Conservation (phyloP, 2,797 vertebrate species). For the Poecilia velifera region DNA sequence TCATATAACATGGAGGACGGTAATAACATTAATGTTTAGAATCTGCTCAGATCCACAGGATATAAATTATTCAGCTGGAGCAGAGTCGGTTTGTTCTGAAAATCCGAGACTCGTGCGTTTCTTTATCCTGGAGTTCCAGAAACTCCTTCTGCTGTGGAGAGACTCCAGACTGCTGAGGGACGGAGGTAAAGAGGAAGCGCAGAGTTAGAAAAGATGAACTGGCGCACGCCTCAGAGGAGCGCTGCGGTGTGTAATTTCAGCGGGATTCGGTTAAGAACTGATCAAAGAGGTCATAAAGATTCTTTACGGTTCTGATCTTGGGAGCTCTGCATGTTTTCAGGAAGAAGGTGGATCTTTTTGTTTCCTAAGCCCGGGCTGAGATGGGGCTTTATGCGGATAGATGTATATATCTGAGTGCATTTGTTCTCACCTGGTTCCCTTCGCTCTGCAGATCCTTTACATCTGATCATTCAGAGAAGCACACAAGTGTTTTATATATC, state of each 20-base stretch:
- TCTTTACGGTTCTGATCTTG: constrained; percentile 45
- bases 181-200: constrained; percentile 12
- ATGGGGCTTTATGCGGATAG: constrained; percentile 43
- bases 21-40: neutral
- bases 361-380: constrained; percentile 57
- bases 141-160: constrained; percentile 29
- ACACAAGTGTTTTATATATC: neutral
- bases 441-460: neutral
- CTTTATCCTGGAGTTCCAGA: constrained; percentile 9
- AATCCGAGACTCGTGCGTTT: constrained; percentile 1
- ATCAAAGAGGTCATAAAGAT: constrained; percentile 65
- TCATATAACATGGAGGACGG: neutral
- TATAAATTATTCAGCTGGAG: neutral
- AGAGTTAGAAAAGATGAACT: constrained; percentile 45
- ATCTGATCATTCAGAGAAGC: neutral
- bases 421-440: constrained; percentile 12
- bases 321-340: constrained; percentile 39
- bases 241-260: constrained; percentile 40
- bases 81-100: neutral
- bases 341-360: constrained; percentile 50
- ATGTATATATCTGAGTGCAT: constrained; percentile 20
- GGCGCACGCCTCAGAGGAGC: constrained; percentile 30
- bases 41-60: neutral
- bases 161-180: constrained; percentile 29
- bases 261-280: constrained; percentile 41